These are phyloP conservation scores for Venusia cambrica DNA, from an alignment of 2,888 invertebrate species.

Conservation along the genomic window DNA sequence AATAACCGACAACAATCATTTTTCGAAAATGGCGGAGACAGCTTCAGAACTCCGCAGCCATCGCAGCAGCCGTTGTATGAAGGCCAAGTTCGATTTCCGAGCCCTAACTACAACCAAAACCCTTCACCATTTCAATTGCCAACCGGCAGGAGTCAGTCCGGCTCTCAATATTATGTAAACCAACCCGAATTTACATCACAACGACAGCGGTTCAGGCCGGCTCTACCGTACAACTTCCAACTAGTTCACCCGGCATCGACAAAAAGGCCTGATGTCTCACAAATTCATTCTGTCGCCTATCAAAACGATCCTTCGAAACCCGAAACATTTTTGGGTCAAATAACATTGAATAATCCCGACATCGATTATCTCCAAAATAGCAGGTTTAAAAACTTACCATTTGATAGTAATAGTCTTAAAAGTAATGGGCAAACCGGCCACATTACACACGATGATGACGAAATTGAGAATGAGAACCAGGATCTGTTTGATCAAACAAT, in stretches of 20 bases:
- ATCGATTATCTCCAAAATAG: constrained; percentile 70
- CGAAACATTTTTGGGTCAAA: constrained; percentile 83
- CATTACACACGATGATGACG: constrained; percentile 62
- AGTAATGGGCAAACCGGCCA: constrained; percentile 68
- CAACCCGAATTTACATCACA: constrained; percentile 69
- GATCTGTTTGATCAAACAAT: constrained; percentile 58
- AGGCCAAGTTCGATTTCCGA: constrained; percentile 63
- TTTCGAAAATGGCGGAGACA: constrained; percentile 63
- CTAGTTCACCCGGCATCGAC: constrained; percentile 72
- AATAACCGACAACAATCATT: constrained; percentile 61
- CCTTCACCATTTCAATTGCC: constrained; percentile 74
- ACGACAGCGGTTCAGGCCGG: constrained; percentile 64
- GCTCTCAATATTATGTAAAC: constrained; percentile 68
- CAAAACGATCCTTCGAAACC: constrained; percentile 82
- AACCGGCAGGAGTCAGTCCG: constrained; percentile 71
- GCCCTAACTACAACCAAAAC: constrained; percentile 74
- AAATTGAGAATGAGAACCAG: constrained; percentile 64
- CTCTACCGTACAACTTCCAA: constrained; percentile 70
- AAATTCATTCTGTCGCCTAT: constrained; percentile 79
- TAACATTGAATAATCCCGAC: constrained; percentile 82
- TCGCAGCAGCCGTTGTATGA: constrained; percentile 61
- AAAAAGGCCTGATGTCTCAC: constrained; percentile 78
- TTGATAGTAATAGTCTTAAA: constrained; percentile 72
- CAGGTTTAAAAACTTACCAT: constrained; percentile 70
- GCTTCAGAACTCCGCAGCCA: constrained; percentile 54